Evolutionary conservation across 1,140 invertebrate species (phyloP), one percentile per base, ranked within the genome.

Genomic region (Lepidotrigona ventralis): DNA sequence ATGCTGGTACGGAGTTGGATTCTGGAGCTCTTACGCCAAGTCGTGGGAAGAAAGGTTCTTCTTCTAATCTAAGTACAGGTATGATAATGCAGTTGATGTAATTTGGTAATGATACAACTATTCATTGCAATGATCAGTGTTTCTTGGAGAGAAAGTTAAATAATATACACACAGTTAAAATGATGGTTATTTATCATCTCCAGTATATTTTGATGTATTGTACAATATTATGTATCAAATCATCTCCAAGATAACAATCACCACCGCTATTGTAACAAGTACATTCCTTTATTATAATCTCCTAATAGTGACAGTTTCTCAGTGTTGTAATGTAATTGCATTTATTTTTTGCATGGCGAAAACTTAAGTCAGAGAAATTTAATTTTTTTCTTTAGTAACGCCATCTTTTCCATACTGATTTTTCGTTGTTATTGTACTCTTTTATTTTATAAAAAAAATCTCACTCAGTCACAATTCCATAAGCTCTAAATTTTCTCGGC

Each of bases 1-100:
- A 98, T n/a, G 96, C 96, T 89, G 96, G 96, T 81, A 94, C 96
- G n/a, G 96, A 97, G 86, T 95, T 97, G 86, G 96, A 96, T 81
- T 97, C 97, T 85, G 97, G 97, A 85, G 96, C 96, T 89, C 95
- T 97, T 85, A 95, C 97, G 83, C 95, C 96, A 86, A 96, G 96
- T 94, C 94, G 96, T 83, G 96, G 96, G 68, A 97, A 97, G 91
- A 97, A 97, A 90, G 97, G 97, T 81, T 98, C 97, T 83, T 96
- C 95, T 86, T 96, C 97, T 79, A 97, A 97, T 94, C 95, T 98
- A 84, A 94, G 95, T 89, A 96, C 96, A 91, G 97, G 97, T 98
- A 94, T 94, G 88, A 90, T 66, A 58, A 19, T 12, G 17, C 5
- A 68, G 51, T 14, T 64, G 56, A 75, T 23, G 23, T 15, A 71